phyloP scores from a whole-genome alignment of 92 coral and sea anemone genomes.

The Zoanthus sansibaricus region DNA sequence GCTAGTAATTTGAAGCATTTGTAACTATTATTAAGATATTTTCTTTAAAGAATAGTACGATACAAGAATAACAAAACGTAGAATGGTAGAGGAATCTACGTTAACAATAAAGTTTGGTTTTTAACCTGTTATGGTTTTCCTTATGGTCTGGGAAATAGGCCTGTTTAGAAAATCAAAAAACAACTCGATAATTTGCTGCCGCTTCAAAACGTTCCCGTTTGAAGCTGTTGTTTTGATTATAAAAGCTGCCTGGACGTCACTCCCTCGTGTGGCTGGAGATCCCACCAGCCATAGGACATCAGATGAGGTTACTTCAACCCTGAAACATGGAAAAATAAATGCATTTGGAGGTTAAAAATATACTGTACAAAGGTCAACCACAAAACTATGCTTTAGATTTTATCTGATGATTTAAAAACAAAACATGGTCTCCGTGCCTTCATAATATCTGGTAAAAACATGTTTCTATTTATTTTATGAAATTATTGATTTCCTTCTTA shows the following conservation, averaged over 20 bases:
- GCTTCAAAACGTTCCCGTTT: background rate
- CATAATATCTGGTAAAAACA: too few relatives aligned
- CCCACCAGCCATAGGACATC: slow-evolving; percentile 8
- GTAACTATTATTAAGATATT: too few relatives aligned
- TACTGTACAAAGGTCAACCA: background rate
- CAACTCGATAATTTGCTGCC: background rate
- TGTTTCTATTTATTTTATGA: too few relatives aligned
- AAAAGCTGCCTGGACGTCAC: slow-evolving; percentile 17
- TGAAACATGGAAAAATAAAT: background rate
- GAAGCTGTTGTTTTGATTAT: background rate
- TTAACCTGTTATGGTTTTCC: slow-evolving; percentile 26
- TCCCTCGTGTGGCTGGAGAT: slow-evolving; percentile 10
- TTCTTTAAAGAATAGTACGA: background rate
- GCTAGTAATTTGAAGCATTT: too few relatives aligned
- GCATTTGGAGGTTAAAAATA: background rate
- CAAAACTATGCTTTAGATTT: too few relatives aligned
- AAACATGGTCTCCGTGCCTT: too few relatives aligned
- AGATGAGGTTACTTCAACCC: background rate
- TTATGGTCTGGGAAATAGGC: slow-evolving; percentile 11
- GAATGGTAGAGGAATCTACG: background rate
- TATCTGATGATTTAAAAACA: too few relatives aligned
- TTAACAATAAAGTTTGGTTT: background rate
- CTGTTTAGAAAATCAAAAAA: background rate
- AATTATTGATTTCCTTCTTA: too few relatives aligned
- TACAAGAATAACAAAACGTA: background rate